Percentiles rank a stretch among this genome's conserved stretches.
Conservation (phyloP, 2,797 vertebrate genomes). For the Paratrypauchen microcephalus region DNA sequence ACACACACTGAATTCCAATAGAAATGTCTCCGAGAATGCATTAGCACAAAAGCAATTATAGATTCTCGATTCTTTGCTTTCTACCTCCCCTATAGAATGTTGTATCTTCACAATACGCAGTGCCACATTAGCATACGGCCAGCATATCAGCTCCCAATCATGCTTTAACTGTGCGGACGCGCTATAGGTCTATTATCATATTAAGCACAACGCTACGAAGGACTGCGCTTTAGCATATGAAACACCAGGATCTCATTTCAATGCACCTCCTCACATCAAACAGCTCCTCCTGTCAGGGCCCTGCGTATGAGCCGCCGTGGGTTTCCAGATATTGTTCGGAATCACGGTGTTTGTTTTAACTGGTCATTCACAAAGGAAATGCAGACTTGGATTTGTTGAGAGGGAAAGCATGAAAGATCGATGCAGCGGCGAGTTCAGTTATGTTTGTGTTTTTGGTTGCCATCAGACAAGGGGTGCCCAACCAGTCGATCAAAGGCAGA, state of each 20-base stretch:
- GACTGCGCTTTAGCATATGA: constrained; percentile 28
- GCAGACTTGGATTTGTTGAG: constrained; percentile 13
- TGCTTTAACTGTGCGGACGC: constrained; percentile 12
- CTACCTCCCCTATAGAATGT: neutral
- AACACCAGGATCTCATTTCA: constrained; percentile 20
- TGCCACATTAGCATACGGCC: constrained; percentile 3
- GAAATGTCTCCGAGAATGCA: neutral
- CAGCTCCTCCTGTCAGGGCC: constrained; percentile 29
- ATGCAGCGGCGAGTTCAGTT: neutral
- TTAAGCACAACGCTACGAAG: constrained; percentile 33
- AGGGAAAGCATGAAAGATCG: constrained; percentile 7
- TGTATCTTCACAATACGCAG: neutral
- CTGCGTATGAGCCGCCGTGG: constrained; percentile 13
- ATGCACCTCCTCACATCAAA: constrained; percentile 25
- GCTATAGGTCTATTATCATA: constrained; percentile 16
- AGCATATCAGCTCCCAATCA: constrained; percentile 19
- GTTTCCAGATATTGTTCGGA: constrained; percentile 26
- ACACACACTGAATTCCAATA: neutral
- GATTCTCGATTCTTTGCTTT: no score
- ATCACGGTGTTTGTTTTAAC: constrained; percentile 52
- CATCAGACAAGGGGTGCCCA: no score
- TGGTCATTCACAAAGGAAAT: constrained; percentile 32
- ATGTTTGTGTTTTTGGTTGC: neutral
- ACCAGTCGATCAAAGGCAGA: no score
- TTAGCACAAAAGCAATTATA: neutral